Base-by-base conservation (phyloP, 2,113 vertebrate genomes). In the Sitta europaea region DNA sequence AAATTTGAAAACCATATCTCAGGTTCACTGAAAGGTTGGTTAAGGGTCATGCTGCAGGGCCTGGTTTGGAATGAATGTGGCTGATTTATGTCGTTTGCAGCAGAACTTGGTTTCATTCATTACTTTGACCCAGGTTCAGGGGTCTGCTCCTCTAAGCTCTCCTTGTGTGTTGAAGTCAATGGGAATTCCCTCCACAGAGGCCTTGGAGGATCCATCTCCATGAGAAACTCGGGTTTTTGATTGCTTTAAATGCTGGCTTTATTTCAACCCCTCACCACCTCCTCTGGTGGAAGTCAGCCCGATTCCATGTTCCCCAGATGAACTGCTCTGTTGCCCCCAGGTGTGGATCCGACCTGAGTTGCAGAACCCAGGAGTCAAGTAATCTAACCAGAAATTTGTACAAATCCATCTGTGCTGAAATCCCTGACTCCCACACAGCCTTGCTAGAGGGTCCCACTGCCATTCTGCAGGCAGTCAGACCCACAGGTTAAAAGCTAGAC, bases 1-100 rank as follows among this genome's bases (percentile, higher is more conserved):
- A 96, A 94, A 96, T 97, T 95, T 90, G 85, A 96, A 97, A 96
- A 96, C 93, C 96, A 92, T 97, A 94, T 96, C 93, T 96, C 90
- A 90, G 96, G 96, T 96, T 97, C 96, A 96, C 92, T 95, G 90
- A 95, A 96, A 96, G 96, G 94, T 90, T 97, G 88, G 96, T 65
- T 97, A 96, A 96, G 95, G 93, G 93, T 97, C 96, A 86, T 86
- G 90, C 79, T 94, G 79, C 92, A 92, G 88, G 82, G 92, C 92
- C 92, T 95, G 83, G 81, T 93, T 93, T 96, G 93, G 93, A 96
- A 97, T 94, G 96, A 97, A 95, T 74, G 92, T 57, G 40, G 48
- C 72, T 96, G 94, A 97, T 96, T 97, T 96, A 97, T 88, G 88
- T 88, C 3, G 0, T 67, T 95, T 90, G 67, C 88, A 94, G 90